Evolutionary conservation across 1,140 invertebrate species (phyloP).

Genomic region (Ridgeia piscesae): DNA sequence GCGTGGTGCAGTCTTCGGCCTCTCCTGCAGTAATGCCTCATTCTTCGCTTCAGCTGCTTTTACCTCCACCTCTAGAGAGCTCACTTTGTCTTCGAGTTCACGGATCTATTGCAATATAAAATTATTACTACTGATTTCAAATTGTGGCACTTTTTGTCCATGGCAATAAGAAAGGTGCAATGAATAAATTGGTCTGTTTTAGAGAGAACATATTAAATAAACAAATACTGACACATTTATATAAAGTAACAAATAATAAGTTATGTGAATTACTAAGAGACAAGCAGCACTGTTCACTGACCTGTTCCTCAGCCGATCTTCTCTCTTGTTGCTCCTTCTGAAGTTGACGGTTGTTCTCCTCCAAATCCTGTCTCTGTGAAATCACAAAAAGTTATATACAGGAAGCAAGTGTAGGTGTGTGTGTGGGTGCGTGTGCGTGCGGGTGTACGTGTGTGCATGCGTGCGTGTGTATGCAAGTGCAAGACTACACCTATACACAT

Average conservation of each 20-base stretch:
- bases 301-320: background rate
- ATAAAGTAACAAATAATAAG: too few species aligned
- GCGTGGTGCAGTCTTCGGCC: background rate
- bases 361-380: background rate
- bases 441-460: background rate
- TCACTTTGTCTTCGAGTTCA: background rate
- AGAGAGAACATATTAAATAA: too few species aligned
- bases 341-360: background rate
- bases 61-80: background rate
- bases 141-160: background rate
- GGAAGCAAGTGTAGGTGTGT: background rate
- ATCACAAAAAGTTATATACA: background rate
- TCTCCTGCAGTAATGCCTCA: conserved; percentile 24
- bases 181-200: too few species aligned
- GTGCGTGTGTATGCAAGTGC: background rate
- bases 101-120: background rate
- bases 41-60: background rate
- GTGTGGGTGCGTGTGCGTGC: background rate
- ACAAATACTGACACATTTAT: too few species aligned
- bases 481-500: too few species aligned
- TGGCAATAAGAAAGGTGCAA: too few species aligned
- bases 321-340: background rate
- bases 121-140: background rate
- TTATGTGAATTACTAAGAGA: too few species aligned
- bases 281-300: background rate